Evolutionary conservation across 2,888 invertebrate species (phyloP).

Genomic region (Cyrtodaria siliqua): DNA sequence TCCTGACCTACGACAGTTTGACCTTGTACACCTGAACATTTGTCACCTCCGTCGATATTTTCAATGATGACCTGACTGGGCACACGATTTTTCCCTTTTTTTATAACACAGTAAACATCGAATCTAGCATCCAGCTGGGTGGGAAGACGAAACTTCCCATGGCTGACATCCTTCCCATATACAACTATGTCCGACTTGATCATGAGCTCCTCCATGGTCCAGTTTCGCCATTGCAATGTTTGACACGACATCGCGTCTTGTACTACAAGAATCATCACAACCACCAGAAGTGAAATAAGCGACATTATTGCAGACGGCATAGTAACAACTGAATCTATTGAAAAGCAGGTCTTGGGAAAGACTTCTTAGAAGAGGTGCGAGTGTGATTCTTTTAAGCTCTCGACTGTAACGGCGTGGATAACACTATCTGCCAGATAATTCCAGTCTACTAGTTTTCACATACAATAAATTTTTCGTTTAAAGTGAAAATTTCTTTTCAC

Average conservation of each 20-base stretch:
- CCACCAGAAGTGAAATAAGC: too few relatives aligned
- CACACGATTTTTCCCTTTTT: slow-evolving; percentile 39
- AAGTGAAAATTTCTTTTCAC: too few relatives aligned
- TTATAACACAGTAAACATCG: slow-evolving; percentile 66
- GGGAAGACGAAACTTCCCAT: slow-evolving; percentile 60
- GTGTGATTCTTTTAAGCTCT: too few relatives aligned
- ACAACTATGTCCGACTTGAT: slow-evolving; percentile 61
- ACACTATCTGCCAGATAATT: too few relatives aligned
- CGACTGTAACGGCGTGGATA: too few relatives aligned
- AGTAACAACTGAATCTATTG: too few relatives aligned
- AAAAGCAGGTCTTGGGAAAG: too few relatives aligned
- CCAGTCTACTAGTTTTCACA: too few relatives aligned
- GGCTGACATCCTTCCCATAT: slow-evolving; percentile 60
- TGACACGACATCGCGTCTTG: slow-evolving; percentile 18
- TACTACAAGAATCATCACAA: too few relatives aligned
- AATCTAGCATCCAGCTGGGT: slow-evolving; percentile 58
- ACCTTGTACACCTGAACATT: slow-evolving; percentile 46
- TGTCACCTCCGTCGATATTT: slow-evolving; percentile 32
- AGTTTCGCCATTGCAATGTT: slow-evolving; percentile 42
- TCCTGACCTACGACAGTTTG: slow-evolving; percentile 57
- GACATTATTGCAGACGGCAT: too few relatives aligned
- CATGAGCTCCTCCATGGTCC: slow-evolving; percentile 63
- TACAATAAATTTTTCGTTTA: too few relatives aligned
- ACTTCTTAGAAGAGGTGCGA: too few relatives aligned
- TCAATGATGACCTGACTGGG: slow-evolving; percentile 64